These are phyloP conservation scores for Eurypyga helias DNA, from an alignment of 2,113 vertebrate genomes.

Conservation along the genomic window DNA sequence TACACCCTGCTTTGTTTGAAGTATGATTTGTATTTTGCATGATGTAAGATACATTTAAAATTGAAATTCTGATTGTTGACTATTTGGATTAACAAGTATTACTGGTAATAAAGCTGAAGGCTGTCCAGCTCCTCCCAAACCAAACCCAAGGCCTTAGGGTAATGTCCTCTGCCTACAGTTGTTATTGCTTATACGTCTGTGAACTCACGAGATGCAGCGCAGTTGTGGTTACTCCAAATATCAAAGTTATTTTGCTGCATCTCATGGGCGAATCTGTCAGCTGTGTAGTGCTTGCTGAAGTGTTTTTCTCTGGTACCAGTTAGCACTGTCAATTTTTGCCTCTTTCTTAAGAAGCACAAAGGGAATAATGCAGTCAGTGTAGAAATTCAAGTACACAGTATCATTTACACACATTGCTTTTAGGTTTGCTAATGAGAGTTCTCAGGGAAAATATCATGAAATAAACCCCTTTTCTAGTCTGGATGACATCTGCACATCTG, in stretches of 20 bases:
- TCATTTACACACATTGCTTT: background rate
- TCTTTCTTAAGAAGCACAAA: background rate
- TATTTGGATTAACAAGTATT: slow-evolving; percentile 46
- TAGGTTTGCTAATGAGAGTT: background rate
- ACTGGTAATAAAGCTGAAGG: slow-evolving; percentile 4
- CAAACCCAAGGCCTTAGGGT: background rate
- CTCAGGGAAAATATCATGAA: background rate
- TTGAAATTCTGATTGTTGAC: background rate
- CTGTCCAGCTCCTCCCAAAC: slow-evolving; percentile 11
- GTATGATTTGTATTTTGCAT: background rate
- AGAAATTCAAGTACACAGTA: background rate
- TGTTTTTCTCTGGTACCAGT: background rate
- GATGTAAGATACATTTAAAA: background rate
- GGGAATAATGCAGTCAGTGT: background rate
- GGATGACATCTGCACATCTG: background rate
- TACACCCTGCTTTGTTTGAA: background rate
- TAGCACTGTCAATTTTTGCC: background rate
- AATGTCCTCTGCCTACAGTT: background rate
- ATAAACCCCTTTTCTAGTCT: background rate
- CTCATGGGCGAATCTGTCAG: background rate
- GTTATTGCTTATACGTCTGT: background rate
- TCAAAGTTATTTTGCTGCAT: background rate
- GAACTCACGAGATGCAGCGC: background rate
- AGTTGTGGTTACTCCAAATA: background rate
- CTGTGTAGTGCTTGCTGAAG: background rate